Evolutionary conservation across 35 echinoderm and acorn worm genomes (phyloP).

Genomic region (Strongylocentrotus purpuratus): DNA sequence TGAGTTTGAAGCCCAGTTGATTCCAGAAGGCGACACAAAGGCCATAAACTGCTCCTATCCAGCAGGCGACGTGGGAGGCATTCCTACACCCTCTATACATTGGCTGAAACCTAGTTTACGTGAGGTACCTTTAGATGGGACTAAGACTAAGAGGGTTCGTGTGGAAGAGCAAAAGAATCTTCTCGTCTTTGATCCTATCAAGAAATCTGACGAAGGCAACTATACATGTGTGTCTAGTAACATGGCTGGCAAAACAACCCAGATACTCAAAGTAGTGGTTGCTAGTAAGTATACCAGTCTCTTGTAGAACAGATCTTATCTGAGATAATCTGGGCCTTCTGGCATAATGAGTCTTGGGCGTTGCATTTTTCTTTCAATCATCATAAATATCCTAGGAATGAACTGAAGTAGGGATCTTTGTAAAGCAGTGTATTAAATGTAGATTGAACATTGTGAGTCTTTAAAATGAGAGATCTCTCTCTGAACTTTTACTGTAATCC

Average conservation of each 20-base stretch:
- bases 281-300: slow-evolving; percentile 70
- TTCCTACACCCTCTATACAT: slow-evolving; percentile 64
- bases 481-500: too few species aligned
- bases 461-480: too few species aligned
- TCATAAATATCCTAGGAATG: too few species aligned
- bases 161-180: slow-evolving; percentile 1
- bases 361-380: too few species aligned
- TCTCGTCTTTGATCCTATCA: slow-evolving; percentile 61
- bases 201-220: slow-evolving; percentile 64
- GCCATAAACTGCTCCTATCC: slow-evolving; percentile 68
- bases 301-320: too few species aligned
- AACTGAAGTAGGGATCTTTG: too few species aligned
- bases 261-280: slow-evolving; percentile 53
- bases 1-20: slow-evolving; percentile 37
- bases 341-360: too few species aligned
- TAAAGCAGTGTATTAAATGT: too few species aligned
- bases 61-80: slow-evolving; percentile 41
- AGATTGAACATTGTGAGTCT: too few species aligned
- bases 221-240: slow-evolving; percentile 71
- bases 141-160: slow-evolving; percentile 65
- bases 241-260: slow-evolving; percentile 59
- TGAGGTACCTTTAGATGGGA: slow-evolving; percentile 33
- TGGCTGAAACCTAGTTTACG: slow-evolving; percentile 56
- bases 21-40: slow-evolving; percentile 47
- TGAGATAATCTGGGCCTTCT: too few species aligned